These are phyloP conservation scores for Sitta europaea DNA, from an alignment of 2,113 vertebrate genomes.

Conservation along the genomic window DNA sequence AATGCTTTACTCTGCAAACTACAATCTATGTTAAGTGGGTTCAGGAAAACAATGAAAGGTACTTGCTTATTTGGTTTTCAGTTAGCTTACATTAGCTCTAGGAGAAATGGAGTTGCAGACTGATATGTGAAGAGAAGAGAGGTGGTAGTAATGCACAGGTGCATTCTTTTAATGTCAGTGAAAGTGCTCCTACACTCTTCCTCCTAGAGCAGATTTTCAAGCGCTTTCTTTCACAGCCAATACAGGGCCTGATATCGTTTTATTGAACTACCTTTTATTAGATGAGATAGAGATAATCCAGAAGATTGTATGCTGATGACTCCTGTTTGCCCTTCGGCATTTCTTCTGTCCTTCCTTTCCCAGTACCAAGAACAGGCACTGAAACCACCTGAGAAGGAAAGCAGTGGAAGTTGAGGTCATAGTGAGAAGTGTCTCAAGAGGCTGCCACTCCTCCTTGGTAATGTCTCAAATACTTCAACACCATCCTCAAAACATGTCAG, in stretches of 20 bases:
- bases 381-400: background rate
- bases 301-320: background rate
- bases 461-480: background rate
- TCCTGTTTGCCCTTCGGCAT: background rate
- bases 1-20: background rate
- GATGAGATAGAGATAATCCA: background rate
- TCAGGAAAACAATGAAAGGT: background rate
- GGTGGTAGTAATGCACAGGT: background rate
- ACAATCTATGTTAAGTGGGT: background rate
- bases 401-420: background rate
- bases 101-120: background rate
- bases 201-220: background rate
- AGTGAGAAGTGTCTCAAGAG: background rate
- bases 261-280: background rate
- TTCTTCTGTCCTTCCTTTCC: background rate
- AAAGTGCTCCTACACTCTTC: background rate
- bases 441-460: background rate
- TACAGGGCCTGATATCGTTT: background rate
- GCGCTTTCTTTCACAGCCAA: background rate
- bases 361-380: background rate
- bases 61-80: background rate
- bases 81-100: background rate
- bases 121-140: background rate
- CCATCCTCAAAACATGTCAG: background rate
- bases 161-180: background rate